Base-by-base conservation (phyloP, 2,797 vertebrate genomes). In the Hemitrygon akajei region DNA sequence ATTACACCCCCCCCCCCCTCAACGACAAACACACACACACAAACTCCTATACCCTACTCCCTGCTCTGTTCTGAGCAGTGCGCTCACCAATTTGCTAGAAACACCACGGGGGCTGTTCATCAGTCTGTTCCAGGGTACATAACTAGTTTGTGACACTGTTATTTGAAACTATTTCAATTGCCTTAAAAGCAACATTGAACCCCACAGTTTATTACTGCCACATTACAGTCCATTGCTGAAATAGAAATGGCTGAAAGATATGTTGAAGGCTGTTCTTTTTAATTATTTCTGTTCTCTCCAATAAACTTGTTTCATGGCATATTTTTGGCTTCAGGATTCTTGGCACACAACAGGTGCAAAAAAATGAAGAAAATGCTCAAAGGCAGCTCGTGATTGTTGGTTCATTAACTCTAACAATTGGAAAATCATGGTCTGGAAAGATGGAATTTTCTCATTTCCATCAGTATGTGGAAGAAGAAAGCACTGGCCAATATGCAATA, bases 321-420 rank as follows among this genome's bases (percentile, higher is more conserved):
- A 80, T 80, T 80, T 80, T 80, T 16, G 37, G 34, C 79, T 80
- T 80, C 79, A 80, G 79, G 40, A 80, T 80, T 80, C 79, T 80
- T 80, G 34, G 34, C 79, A 80, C 34, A 22, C 18, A 80, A 34
- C 34, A 80, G 16, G 79, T 37, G 34, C 79, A 80, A n/a, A 80
- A 76, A 77, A 40, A 80, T 40, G 14, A 80, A 4, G 34, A 40
- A 40, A 40, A 37, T 40, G 16, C n/a, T 20, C 79, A 18, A 10
- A 80, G 34, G 14, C 14, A 80, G 34, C 76, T 25, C 76, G 3
- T 79, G 76, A 80, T 18, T 20, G 16, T 80, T 7, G 16, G 79
- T 10, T 34, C 79, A 80, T 40, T 80, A 80, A 80, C 80, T 80
- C 40, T 80, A 80, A 80, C 9, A 5, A 80, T 80, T 80, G 79